Evolutionary conservation across 2,888 invertebrate genomes (phyloP), one percentile per base, ranked within the genome.

Genomic region (Dynastes grantii): DNA sequence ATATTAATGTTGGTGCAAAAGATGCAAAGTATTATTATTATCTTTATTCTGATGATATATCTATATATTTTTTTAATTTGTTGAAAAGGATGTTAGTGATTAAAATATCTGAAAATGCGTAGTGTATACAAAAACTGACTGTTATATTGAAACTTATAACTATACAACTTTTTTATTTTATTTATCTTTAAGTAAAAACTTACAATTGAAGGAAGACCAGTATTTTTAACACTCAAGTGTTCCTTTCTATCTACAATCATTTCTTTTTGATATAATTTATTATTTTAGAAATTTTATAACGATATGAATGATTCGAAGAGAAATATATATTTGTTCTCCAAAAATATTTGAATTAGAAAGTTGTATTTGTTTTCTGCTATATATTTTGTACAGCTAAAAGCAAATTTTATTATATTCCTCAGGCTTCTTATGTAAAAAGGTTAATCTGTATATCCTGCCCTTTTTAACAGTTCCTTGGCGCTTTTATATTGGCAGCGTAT

Each of bases 391-490:
- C n/a, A 51, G n/a, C n/a, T 11, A 51, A 51, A 51, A n/a, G 22
- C 22, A 22, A 58, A 8, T 58, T 58, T 45, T 45, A 45, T 45
- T 45, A 45, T 40, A 40, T 45, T 2, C 11, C 45, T 45, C 11
- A 45, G 11, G 45, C 11, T 58, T 58, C 22, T 58, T 58, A 22
- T 58, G 55, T 16, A 16, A 58, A 58, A 22, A 58, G 16, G 6
- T 53, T 53, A 53, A 22, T n/a, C 9, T 58, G 22, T 16, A 22
- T 16, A 22, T 58, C 2, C 22, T 58, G 22, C 22, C 22, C 8
- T 16, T 58, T 58, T 58, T 58, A 58, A 27, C 22, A 58, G 55
- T 58, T 58, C 55, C 55, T 58, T 58, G 27, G 2, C n/a, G 55
- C 55, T 22, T 16, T 58, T 22, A 58, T 3, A 1, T 58, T 58